Percentiles rank a stretch among this genome's conserved stretches.
Evolutionary conservation across 2,797 vertebrate genomes (phyloP).

Genomic region (Yasuhikotakia modesta): DNA sequence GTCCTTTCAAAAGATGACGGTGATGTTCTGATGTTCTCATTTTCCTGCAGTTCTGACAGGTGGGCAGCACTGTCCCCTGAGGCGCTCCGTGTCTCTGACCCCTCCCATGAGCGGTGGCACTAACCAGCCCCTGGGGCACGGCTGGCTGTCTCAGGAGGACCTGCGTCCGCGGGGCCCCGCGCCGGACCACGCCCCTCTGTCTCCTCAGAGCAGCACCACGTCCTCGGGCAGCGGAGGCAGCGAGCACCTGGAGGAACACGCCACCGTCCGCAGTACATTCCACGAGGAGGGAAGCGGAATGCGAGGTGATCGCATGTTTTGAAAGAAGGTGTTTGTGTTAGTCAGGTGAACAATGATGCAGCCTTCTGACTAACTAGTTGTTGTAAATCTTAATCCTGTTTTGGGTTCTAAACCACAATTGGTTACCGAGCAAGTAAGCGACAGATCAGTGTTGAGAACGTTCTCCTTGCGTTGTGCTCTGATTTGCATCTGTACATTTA

Average conservation of each 20-base stretch:
- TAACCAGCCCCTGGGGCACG: constrained; percentile 90
- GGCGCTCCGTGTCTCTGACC: constrained; percentile 98
- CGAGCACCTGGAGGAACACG: constrained; percentile 93
- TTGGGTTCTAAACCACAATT: too few species aligned
- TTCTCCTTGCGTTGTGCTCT: too few species aligned
- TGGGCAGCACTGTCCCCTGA: constrained; percentile 96
- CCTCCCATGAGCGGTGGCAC: constrained; percentile 96
- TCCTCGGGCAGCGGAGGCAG: constrained; percentile 98
- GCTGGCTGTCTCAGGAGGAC: constrained; percentile 99
- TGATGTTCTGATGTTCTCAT: constrained; percentile 9
- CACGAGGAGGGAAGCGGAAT: constrained; percentile 97
- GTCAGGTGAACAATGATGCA: too few species aligned
- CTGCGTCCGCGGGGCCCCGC: constrained; percentile 89
- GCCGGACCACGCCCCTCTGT: constrained; percentile 95
- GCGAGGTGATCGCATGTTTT: constrained; percentile 84
- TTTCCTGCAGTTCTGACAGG: constrained; percentile 85
- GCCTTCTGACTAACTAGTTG: too few species aligned
- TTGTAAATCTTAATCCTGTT: too few species aligned
- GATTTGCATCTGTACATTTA: too few species aligned
- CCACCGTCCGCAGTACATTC: constrained; percentile 88
- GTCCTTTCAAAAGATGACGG: neutral
- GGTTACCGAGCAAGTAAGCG: too few species aligned
- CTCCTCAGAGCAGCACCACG: constrained; percentile 98
- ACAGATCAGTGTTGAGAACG: too few species aligned
- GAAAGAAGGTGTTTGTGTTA: too few species aligned